phyloP scores from a whole-genome alignment of 1,140 invertebrate genomes.

The Bombyx mori region ASM3026992v2 NC_085125.1:6425001-6425500 shows the following conservation, averaged over 20 bases:
- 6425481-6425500: neutral
- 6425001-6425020: no score
- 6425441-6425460: constrained; percentile 12
- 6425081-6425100: no score
- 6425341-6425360: constrained; percentile 12
- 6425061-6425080: no score
- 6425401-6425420: constrained; percentile 17
- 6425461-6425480: neutral
- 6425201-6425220: no score
- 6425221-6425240: neutral
- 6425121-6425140: no score
- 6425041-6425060: no score
- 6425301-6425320: neutral
- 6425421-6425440: constrained; percentile 17
- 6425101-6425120: no score
- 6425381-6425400: constrained; percentile 11
- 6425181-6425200: no score
- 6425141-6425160: no score
- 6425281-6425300: no score
- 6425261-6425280: neutral
- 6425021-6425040: no score
- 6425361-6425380: constrained; percentile 16
- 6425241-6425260: neutral
- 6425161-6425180: no score
- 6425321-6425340: constrained; percentile 15